A percentile compares a stretch with the other conserved stretches of the same genome.
Conservation (phyloP, 2,113 vertebrate species). For the Grammatotria lemairii region DNA sequence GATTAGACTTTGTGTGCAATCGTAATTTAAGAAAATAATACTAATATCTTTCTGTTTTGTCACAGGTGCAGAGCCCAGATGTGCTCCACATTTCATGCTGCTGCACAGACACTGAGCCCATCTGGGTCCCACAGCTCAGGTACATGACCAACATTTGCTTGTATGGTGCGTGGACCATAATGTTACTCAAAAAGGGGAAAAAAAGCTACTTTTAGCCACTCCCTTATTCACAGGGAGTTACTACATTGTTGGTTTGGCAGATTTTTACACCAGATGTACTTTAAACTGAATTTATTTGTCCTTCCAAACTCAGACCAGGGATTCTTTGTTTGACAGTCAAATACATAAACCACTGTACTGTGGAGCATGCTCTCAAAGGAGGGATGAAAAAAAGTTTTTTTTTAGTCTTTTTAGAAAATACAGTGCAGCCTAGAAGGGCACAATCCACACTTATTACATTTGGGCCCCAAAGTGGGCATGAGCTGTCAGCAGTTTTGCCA, state of each 20-base stretch:
- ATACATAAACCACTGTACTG: neutral
- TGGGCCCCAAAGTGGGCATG: neutral
- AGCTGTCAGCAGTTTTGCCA: neutral
- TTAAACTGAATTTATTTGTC: neutral
- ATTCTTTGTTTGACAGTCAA: neutral
- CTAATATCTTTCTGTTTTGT: neutral
- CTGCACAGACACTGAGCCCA: neutral
- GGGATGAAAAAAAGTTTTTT: rapidly evolving
- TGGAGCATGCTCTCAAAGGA: neutral
- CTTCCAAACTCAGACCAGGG: neutral
- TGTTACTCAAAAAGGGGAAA: neutral
- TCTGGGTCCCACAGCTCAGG: neutral
- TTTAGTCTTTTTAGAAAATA: neutral
- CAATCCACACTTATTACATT: neutral
- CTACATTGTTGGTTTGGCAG: neutral
- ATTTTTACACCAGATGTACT: neutral
- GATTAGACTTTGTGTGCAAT: neutral
- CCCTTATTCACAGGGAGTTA: neutral
- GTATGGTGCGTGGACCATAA: neutral
- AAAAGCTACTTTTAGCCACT: neutral
- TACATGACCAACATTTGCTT: neutral
- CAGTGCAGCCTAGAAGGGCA: neutral
- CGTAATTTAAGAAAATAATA: neutral
- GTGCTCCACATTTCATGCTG: neutral
- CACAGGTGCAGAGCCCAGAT: neutral